Base-by-base conservation (phyloP, 2,888 invertebrate genomes). In the Synergus japonicus region DNA sequence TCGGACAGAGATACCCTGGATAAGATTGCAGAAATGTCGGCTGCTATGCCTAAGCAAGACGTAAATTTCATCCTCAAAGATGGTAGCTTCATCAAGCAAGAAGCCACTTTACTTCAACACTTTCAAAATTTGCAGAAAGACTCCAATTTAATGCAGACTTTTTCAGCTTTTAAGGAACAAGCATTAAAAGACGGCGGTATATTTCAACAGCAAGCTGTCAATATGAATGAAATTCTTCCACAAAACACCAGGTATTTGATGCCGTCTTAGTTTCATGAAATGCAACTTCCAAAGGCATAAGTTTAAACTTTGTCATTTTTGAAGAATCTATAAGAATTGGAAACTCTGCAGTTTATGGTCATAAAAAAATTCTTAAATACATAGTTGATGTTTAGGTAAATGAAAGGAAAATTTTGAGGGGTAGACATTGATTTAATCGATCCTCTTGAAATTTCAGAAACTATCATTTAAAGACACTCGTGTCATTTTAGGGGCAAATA, bases 231-330 rank as follows among this genome's bases (percentile, higher is more conserved):
- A 81, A 91, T 92, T 79, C 87, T 92, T 79, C 91, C 91, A 12
- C 91, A 92, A 83, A 92, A 91, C 63, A 88, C 90, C 81, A 91
- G 92, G 87, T 92, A 92, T 87, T 86, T 92, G 78, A 90, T 90
- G 90, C 91, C 91, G 78, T 92, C 92, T 85, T 92, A 92, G 90
- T 88, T 84, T 67, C 80, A 80, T 63, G 79, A 64, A 7, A 79
- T 43, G 37, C 13, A n/a, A 69, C 15, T 69, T 69, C 15, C 15
- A 22, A 15, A 49, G 8, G 54, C 37, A 73, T 4, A 66, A 10
- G 15, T 66, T 66, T 4, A 41, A 43, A 9, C 18, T 63, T 22
- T 58, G 37, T 64, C 13, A 13, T 12, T 64, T 15, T 18, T 63
- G 13, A 12, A 12, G 4, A 58, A n/a, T 54, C 54, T n/a, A 54